Conservation (phyloP, 2,888 invertebrate genomes). For the Troides helena region DNA sequence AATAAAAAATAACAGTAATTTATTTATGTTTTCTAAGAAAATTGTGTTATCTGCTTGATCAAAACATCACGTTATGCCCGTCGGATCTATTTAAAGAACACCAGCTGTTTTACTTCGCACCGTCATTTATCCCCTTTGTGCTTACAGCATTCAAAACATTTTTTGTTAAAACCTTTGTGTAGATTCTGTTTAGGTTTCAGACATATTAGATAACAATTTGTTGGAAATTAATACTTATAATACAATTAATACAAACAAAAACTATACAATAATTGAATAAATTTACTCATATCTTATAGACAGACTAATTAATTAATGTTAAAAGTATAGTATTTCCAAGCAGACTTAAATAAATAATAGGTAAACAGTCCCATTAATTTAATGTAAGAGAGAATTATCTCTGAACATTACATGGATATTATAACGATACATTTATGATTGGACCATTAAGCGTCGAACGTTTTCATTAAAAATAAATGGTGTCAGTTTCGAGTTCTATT, state of each 20-base stretch:
- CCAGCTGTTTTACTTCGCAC: slow-evolving; percentile 25
- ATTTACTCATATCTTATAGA: no score
- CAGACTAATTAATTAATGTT: no score
- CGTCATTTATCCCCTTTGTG: slow-evolving; percentile 16
- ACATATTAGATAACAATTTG: background rate
- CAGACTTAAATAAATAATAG: background rate
- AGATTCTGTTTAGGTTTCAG: background rate
- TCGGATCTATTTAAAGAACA: slow-evolving; percentile 22
- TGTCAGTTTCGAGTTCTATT: slow-evolving; percentile 7
- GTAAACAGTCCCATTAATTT: background rate
- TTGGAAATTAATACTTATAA: background rate
- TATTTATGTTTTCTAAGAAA: background rate
- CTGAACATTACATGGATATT: background rate
- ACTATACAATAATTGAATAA: no score
- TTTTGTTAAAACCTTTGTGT: slow-evolving; percentile 1
- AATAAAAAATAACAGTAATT: background rate
- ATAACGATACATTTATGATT: background rate
- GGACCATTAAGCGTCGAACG: background rate
- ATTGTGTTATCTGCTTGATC: slow-evolving; percentile 8
- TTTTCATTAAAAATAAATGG: background rate
- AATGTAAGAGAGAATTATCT: background rate
- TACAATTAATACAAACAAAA: no score
- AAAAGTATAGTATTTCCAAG: background rate
- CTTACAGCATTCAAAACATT: slow-evolving; percentile 12
- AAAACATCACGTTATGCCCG: slow-evolving; percentile 11